phyloP scores from a whole-genome alignment of 23 tunicate species.

The Botrylloides violaceus region DNA sequence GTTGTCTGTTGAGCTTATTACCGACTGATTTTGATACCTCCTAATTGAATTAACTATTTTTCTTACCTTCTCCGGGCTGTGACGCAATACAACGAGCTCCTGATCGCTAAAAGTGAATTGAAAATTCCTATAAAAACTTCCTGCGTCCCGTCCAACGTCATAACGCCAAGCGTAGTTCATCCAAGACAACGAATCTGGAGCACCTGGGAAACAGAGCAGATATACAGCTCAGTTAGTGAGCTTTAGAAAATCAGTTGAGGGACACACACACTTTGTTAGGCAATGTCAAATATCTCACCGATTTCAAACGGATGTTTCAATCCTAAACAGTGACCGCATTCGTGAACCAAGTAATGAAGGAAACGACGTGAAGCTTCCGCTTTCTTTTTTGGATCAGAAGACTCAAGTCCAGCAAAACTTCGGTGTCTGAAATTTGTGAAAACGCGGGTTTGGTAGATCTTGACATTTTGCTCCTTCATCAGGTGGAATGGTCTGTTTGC shows the following conservation, averaged over 20 bases:
- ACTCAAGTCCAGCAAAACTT: slow-evolving; percentile 36
- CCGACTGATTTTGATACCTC: no score
- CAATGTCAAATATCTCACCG: slow-evolving; percentile 13
- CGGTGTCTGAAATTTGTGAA: slow-evolving; percentile 41
- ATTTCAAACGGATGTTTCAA: slow-evolving; percentile 58
- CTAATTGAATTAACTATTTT: no score
- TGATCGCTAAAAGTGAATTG: slow-evolving; percentile 29
- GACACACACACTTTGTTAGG: no score
- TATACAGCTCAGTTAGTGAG: neutral
- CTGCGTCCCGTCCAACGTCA: slow-evolving; percentile 48
- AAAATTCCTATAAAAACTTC: slow-evolving; percentile 51
- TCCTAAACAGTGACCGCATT: slow-evolving; percentile 70
- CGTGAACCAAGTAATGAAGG: slow-evolving; percentile 71
- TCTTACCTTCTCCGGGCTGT: slow-evolving; percentile 53
- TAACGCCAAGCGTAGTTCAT: slow-evolving; percentile 85
- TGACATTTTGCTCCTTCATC: no score
- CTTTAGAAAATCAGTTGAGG: no score
- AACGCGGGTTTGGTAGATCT: no score
- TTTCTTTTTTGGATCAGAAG: slow-evolving; percentile 6
- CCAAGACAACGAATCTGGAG: slow-evolving; percentile 57
- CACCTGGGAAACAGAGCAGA: slow-evolving; percentile 19
- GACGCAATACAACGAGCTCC: slow-evolving; percentile 49
- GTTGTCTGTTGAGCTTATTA: no score
- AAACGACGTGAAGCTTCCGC: slow-evolving; percentile 40
- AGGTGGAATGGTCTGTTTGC: no score